Conservation (phyloP, 1,140 invertebrate species). For the Drosophila athabasca region DNA sequence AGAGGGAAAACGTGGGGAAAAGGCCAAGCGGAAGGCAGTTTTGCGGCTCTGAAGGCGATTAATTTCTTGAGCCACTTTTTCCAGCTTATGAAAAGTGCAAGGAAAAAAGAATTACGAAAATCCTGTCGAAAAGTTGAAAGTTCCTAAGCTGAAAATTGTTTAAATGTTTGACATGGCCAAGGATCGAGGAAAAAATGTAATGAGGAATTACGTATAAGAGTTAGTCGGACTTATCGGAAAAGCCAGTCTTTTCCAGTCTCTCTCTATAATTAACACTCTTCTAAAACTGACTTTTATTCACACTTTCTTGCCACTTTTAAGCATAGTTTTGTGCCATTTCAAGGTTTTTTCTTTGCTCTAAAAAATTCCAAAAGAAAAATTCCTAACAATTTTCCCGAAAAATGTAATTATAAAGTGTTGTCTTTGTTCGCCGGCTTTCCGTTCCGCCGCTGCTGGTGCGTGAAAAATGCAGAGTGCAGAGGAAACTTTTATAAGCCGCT, state of each 20-base stretch:
- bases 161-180: neutral
- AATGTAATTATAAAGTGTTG: slow-evolving; percentile 31
- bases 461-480: slow-evolving; percentile 3
- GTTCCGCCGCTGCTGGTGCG: neutral
- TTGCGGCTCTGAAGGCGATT: slow-evolving; percentile 49
- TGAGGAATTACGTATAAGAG: too few relatives aligned
- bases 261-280: too few relatives aligned
- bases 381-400: too few relatives aligned
- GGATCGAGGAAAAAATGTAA: too few relatives aligned
- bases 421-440: neutral
- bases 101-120: neutral
- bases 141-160: slow-evolving; percentile 32
- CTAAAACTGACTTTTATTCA: too few relatives aligned
- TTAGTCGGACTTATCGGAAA: too few relatives aligned
- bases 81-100: slow-evolving; percentile 18
- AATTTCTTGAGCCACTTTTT: slow-evolving; percentile 52
- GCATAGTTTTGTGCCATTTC: neutral
- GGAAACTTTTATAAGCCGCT: slow-evolving; percentile 31
- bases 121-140: slow-evolving; percentile 35
- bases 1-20: neutral
- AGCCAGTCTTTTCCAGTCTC: too few relatives aligned
- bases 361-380: too few relatives aligned
- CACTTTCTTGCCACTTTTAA: neutral
- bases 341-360: neutral
- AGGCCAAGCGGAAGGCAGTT: slow-evolving; percentile 36